Evolutionary conservation across 2,888 invertebrate species (phyloP).

Genomic region (Abscondita cerata): DNA sequence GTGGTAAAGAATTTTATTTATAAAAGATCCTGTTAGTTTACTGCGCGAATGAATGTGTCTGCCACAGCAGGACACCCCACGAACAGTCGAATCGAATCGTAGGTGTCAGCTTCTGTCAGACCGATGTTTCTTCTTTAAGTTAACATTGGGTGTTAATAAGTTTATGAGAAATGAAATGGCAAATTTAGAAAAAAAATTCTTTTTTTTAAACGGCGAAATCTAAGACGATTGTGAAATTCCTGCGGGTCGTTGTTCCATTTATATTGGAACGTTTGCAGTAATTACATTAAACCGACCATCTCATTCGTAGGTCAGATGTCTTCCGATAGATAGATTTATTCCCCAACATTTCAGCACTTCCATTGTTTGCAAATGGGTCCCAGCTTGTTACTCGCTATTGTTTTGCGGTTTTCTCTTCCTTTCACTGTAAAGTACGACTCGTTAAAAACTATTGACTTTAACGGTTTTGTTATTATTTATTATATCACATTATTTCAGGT

Average conservation of each 20-base stretch:
- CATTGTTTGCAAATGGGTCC: conserved; percentile 58
- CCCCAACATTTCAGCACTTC: conserved; percentile 48
- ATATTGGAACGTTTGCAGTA: conserved; percentile 21
- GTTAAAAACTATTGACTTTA: conserved; percentile 37
- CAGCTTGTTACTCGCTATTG: conserved; percentile 56
- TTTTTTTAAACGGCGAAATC: too few species aligned
- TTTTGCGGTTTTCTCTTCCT: conserved; percentile 48
- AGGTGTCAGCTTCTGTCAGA: conserved; percentile 48
- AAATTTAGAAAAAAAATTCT: neutral
- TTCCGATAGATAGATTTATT: conserved; percentile 46
- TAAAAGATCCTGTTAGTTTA: conserved; percentile 31
- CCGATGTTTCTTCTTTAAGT: conserved; percentile 21
- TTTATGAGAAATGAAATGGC: neutral
- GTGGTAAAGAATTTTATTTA: conserved; percentile 28
- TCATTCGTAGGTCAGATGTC: conserved; percentile 41
- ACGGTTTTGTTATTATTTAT: conserved; percentile 37
- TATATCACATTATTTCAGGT: conserved; percentile 10
- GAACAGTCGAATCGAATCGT: conserved; percentile 48
- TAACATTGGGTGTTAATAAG: conserved; percentile 8
- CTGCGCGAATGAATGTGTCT: conserved; percentile 49
- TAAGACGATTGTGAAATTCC: conserved; percentile 8
- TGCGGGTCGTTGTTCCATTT: conserved; percentile 21
- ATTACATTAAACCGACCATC: conserved; percentile 25
- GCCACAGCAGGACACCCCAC: conserved; percentile 49
- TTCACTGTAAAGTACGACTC: conserved; percentile 30